Percentiles rank a stretch among this genome's conserved stretches.
Conservation (phyloP, 2,797 vertebrate genomes). For the Aselliscus stoliczkanus region DNA sequence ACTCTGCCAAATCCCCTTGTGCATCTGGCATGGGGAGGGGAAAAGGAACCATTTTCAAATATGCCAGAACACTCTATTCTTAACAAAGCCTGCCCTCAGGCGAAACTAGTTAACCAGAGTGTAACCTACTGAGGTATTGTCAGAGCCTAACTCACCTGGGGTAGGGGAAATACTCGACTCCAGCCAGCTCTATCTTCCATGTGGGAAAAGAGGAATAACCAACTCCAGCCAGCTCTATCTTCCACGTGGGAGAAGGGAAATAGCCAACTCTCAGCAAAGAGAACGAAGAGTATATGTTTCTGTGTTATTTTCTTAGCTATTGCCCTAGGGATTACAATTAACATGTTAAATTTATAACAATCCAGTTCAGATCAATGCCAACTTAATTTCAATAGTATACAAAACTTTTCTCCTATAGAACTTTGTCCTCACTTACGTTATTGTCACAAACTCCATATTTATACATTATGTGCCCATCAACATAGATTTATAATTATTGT, state of each 20-base stretch:
- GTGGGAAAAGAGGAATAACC: background rate
- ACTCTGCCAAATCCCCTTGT: background rate
- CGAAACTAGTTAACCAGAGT: background rate
- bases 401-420: background rate
- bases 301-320: constrained; percentile 26
- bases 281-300: background rate
- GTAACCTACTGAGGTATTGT: background rate
- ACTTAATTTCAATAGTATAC: constrained; percentile 28
- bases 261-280: background rate
- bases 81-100: background rate
- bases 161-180: background rate
- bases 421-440: background rate
- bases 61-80: background rate
- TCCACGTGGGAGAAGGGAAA: background rate
- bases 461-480: background rate
- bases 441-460: background rate
- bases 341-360: constrained; percentile 27
- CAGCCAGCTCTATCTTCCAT: background rate
- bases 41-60: background rate
- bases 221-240: background rate
- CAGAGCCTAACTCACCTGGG: background rate
- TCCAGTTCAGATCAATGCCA: background rate
- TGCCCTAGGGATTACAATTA: background rate
- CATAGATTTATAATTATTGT: background rate
- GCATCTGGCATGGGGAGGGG: background rate